These are phyloP conservation scores for Ceraclea dissimilis DNA, from an alignment of 2,888 invertebrate genomes.

Conservation along the genomic window DNA sequence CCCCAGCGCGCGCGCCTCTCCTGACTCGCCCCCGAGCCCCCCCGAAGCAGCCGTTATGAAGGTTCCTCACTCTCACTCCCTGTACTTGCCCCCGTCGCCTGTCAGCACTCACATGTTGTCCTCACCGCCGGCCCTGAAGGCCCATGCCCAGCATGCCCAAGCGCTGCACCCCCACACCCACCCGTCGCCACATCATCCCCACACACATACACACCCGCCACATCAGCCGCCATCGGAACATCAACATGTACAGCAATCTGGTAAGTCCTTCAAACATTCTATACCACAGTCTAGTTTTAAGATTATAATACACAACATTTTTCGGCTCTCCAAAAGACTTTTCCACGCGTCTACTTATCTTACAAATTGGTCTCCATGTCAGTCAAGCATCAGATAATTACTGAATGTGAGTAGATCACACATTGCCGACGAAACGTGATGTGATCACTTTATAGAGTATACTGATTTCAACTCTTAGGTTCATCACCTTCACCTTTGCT, in stretches of 20 bases:
- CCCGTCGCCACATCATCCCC: constrained; percentile 11
- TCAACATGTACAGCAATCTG: constrained; percentile 3
- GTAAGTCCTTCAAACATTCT: constrained; percentile 7
- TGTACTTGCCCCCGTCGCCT: constrained; percentile 6
- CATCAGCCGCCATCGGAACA: constrained; percentile 8
- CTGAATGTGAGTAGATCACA: too few relatives aligned
- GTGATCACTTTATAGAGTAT: too few relatives aligned
- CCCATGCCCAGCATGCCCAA: constrained; percentile 17
- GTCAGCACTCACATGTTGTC: constrained; percentile 5
- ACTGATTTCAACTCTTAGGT: too few relatives aligned
- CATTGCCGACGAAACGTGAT: too few relatives aligned
- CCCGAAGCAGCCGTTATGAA: constrained; percentile 8
- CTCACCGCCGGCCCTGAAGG: constrained; percentile 21
- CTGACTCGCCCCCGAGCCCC: constrained; percentile 13
- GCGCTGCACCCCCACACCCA: constrained; percentile 17
- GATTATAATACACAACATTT: too few relatives aligned
- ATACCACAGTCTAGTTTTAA: too few relatives aligned
- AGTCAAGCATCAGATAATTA: too few relatives aligned
- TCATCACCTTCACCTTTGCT: too few relatives aligned
- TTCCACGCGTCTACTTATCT: too few relatives aligned
- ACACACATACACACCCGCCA: constrained; percentile 16
- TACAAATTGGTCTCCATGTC: too few relatives aligned
- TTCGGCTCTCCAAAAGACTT: too few relatives aligned
- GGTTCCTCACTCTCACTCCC: constrained; percentile 18
- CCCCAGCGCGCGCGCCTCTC: constrained; percentile 21